Conservation (phyloP, 1,140 invertebrate species). For the Drosophila nannoptera region DNA sequence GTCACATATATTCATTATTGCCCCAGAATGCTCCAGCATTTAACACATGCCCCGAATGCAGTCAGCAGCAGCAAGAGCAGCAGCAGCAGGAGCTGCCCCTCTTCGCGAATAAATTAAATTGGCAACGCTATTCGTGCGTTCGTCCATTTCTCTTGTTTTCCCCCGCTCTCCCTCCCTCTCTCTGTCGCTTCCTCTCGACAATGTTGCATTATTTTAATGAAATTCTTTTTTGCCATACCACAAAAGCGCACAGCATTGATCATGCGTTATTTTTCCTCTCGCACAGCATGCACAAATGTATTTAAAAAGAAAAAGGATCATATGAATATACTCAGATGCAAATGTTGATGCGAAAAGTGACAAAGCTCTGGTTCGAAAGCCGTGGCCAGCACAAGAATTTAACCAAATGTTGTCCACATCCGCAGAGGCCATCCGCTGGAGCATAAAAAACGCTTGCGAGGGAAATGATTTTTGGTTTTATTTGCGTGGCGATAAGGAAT, state of each 20-base stretch:
- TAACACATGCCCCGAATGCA: conserved; percentile 42
- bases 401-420: conserved; percentile 11
- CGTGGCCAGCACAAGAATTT: background rate
- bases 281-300: conserved; percentile 18
- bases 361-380: conserved; percentile 1
- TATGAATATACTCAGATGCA: conserved; percentile 39
- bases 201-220: conserved; percentile 55
- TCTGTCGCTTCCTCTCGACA: conserved; percentile 15
- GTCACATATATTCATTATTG: conserved; percentile 55
- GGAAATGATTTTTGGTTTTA: conserved; percentile 57
- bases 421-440: conserved; percentile 14
- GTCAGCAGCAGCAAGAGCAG: conserved; percentile 1
- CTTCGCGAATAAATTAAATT: conserved; percentile 54
- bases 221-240: conserved; percentile 24
- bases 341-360: conserved; percentile 22
- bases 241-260: conserved; percentile 20
- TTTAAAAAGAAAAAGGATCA: conserved; percentile 19
- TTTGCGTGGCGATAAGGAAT: conserved; percentile 47
- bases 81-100: background rate
- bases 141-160: background rate
- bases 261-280: conserved; percentile 27
- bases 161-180: too few species aligned
- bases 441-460: conserved; percentile 29
- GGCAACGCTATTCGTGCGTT: conserved; percentile 45
- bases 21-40: conserved; percentile 42